Percentiles rank a stretch among this genome's conserved stretches.
phyloP scores from a whole-genome alignment of 2,113 vertebrate genomes.

The Eidolon helvum region DNA sequence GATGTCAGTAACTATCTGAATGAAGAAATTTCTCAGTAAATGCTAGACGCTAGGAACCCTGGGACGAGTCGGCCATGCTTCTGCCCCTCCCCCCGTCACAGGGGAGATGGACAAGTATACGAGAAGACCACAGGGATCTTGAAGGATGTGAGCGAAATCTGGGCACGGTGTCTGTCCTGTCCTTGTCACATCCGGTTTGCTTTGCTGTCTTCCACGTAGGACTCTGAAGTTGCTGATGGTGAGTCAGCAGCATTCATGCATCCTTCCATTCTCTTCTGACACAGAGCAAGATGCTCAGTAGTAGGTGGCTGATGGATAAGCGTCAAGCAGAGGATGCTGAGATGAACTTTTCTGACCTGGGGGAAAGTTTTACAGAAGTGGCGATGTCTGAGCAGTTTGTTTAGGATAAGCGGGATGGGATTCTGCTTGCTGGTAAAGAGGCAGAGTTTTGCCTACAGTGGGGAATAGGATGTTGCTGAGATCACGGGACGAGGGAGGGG shows the following conservation, averaged over 20 bases:
- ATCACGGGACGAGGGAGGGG: no score
- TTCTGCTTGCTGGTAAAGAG: neutral
- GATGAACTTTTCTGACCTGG: rapidly evolving
- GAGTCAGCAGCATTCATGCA: no score
- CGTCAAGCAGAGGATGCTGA: rapidly evolving
- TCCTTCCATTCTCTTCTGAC: no score
- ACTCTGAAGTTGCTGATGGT: neutral
- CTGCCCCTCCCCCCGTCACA: rapidly evolving
- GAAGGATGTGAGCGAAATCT: rapidly evolving
- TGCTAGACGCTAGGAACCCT: neutral
- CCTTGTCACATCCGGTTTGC: neutral
- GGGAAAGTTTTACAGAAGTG: no score
- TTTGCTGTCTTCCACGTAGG: rapidly evolving
- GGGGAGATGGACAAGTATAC: neutral
- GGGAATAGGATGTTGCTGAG: neutral
- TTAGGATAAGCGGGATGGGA: neutral
- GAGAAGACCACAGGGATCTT: rapidly evolving
- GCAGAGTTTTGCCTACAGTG: neutral
- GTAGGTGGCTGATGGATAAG: no score
- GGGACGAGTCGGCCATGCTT: rapidly evolving
- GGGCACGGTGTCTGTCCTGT: rapidly evolving
- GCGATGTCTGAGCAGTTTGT: no score
- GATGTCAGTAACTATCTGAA: neutral
- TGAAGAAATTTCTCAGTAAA: no score
- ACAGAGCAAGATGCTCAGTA: rapidly evolving